Percentiles rank a stretch among this genome's conserved stretches.
These are phyloP conservation scores for Ceratitis capitata DNA, from an alignment of 1,140 invertebrate species.

Conservation along the genomic window DNA sequence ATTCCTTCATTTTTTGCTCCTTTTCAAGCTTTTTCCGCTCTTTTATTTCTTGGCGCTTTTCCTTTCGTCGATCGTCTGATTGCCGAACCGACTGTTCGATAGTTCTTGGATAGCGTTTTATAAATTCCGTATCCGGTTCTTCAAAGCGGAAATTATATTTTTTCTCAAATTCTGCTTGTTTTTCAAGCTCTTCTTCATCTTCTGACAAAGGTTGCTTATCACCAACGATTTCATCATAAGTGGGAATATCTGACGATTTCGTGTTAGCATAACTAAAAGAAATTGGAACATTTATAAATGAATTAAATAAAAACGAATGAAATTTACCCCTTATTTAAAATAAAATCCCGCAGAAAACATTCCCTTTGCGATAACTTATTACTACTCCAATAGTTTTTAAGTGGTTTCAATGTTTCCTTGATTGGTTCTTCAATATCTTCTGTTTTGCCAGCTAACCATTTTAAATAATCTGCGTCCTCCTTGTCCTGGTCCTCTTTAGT, in stretches of 20 bases:
- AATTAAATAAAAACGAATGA: background rate
- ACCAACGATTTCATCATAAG: constrained; percentile 77
- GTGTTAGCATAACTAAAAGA: constrained; percentile 65
- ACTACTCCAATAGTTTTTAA: constrained; percentile 87
- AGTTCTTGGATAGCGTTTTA: constrained; percentile 90
- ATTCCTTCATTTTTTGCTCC: constrained; percentile 82
- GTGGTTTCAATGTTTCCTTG: constrained; percentile 68
- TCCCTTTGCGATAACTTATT: constrained; percentile 84
- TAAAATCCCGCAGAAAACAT: constrained; percentile 90
- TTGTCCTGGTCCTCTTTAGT: constrained; percentile 71
- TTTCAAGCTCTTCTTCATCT: constrained; percentile 81
- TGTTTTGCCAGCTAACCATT: constrained; percentile 84
- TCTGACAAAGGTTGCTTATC: constrained; percentile 79
- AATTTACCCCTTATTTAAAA: constrained; percentile 83
- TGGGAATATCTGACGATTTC: constrained; percentile 70
- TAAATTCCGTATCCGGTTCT: constrained; percentile 93
- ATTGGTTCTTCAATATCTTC: constrained; percentile 73
- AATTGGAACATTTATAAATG: constrained; percentile 25
- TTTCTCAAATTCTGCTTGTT: constrained; percentile 91
- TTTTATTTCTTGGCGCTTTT: constrained; percentile 80
- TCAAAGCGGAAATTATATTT: constrained; percentile 98
- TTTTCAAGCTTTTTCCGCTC: constrained; percentile 86
- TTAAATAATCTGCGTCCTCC: constrained; percentile 75
- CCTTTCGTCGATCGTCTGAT: constrained; percentile 80
- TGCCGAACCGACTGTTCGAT: constrained; percentile 84